Evolutionary conservation across 2,797 vertebrate genomes (phyloP), one percentile per base, ranked within the genome.

Genomic region (Geotrypetes seraphini): DNA sequence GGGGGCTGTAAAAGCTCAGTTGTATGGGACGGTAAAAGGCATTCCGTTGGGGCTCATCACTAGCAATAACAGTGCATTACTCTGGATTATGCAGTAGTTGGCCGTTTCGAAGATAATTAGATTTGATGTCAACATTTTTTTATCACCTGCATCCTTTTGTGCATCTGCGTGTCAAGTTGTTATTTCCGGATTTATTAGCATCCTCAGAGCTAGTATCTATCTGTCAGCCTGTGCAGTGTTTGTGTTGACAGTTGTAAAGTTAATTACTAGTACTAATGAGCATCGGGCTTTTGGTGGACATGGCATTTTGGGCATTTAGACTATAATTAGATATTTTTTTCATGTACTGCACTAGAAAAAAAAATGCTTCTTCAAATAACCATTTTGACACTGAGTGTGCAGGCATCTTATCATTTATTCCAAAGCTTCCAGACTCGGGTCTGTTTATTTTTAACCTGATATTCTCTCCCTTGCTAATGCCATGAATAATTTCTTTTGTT

Each of bases 111-210:
- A 83, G 83, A 86, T 88, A 90, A 91, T 86, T 85, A 71, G 83
- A 87, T 89, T 83, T 86, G 87, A 87, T 88, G 89, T 91, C 84
- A 82, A 79, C 85, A 84, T 83, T 77, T 85, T 71, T 81, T 83
- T 81, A 79, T 86, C 73, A 79, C 76, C 79, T 72, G 81, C 81
- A 84, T 87, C 74, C 77, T 78, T 79, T 79, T 78, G 80, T 81
- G 84, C 64, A 79, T 78, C 73, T 79, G 77, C 75, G 84, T 91
- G 86, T 81, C 80, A 81, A 82, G 81, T 86, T 85, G 74, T 82
- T 75, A 81, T 88, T 85, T 82, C 78, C 55, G 80, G 85, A 84
- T 89, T 90, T 90, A 87, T 91, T 86, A 90, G 84, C 85, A 83
- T 78, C 81, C 82, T 86, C 81, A 53, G 57, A 57, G 68, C 67